Base-by-base conservation (phyloP, 2,888 invertebrate genomes). In the Cephus pygmeus region DNA sequence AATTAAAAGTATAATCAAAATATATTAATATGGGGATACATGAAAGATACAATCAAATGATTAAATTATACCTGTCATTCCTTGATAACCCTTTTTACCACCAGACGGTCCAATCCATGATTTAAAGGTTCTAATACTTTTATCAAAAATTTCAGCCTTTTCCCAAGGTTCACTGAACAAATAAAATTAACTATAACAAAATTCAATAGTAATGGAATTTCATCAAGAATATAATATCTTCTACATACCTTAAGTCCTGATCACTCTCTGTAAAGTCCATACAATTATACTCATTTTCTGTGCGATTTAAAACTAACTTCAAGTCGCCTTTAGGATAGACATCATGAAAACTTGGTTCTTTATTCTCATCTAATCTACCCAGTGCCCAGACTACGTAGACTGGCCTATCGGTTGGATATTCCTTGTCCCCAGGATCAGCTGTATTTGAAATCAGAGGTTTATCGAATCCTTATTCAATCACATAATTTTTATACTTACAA, bases 41-140 rank as follows among this genome's bases (percentile, higher is more conserved):
- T 23, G 15, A 56, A 23, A 9, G 9, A 23, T 56, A 56, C 56
- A 56, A 56, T 69, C 34, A 35, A 75, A 56, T 73, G 34, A 36
- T n/a, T 76, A 33, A 76, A 77, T 11, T 34, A 76, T 91, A 94
- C 95, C 94, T 81, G 95, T 95, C 75, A 94, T 93, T 73, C 95
- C 95, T 90, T 95, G 94, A 90, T 96, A 96, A 23, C 97, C 97
- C 78, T 95, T 94, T 88, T 93, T 92, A 0, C 96, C 97, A 4
- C 96, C 98, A 34, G 97, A 95, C 4, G 97, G 97, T 0, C 98
- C 98, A 79, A 98, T 92, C 79, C 95, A 94, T 35, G 97, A 96
- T 82, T 94, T 94, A 90, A 98, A 97, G 77, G 95, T 95, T 83
- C 97, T 94, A 79, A 97, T 94, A 76, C 95, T 93, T 81, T 92